Evolutionary conservation across 2,113 vertebrate species (phyloP), one percentile per base, ranked within the genome.

Genomic region (Nansenia antarctica): DNA sequence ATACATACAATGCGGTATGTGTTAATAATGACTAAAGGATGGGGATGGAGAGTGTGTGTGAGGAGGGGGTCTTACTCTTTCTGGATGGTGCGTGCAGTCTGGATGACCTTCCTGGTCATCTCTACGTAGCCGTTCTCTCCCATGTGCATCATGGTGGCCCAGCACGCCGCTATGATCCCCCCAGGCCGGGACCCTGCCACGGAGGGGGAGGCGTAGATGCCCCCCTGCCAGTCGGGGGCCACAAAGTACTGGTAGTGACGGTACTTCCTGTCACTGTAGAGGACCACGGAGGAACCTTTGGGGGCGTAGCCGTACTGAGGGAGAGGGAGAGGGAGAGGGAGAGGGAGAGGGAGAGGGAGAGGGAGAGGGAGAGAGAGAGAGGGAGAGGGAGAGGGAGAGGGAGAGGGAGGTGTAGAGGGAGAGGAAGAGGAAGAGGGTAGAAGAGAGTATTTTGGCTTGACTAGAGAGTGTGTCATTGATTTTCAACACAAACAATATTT

Each of bases 251-350:
- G 98, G 78, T 96, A 94, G 61, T 91, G 94, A 35, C 97, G 93
- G 82, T 96, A 98, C 74, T 93, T 93, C 87, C 90, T 94, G 59
- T 95, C 88, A 0, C 94, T 94, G 91, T 99, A 99, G 15, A 99
- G 73, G 85, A 99, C 84, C 78, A 99, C 95, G 0, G 98, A 99
- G 26, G 98, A 99, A 54, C 98, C 98, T 89, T 99, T 99, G 35
- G 98, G 98, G 69, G 98, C 98, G 0, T 95, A 99, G 74, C 97
- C 98, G 0, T 99, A 99, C 98, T 99, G 91, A 77, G 73, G 26
- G 59, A 69, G 18, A 79, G 0, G 7, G 1, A n/a, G n/a, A n/a
- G n/a, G n/a, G n/a, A n/a, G n/a, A n/a, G n/a, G n/a, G n/a, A n/a
- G n/a, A n/a, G n/a, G n/a, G n/a, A n/a, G n/a, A n/a, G n/a, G n/a